Conservation (phyloP, 2,797 vertebrate species). For the Argya squamiceps region DNA sequence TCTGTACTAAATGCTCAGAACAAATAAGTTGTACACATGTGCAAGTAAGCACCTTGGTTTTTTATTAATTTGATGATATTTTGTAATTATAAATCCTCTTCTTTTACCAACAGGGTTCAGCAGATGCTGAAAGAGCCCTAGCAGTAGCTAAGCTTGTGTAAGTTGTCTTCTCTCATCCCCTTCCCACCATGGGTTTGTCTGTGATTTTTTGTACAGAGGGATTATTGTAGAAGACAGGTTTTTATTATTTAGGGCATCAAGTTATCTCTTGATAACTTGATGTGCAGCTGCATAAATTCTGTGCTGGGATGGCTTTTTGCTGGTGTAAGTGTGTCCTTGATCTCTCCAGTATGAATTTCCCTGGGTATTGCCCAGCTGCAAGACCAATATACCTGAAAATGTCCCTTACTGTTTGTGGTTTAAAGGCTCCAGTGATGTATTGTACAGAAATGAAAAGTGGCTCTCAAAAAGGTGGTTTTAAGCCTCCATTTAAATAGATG, state of each 20-base stretch:
- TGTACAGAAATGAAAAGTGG: not conserved
- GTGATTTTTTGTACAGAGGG: not conserved
- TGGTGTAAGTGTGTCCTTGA: not conserved
- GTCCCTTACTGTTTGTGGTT: not conserved
- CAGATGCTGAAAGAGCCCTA: slow-evolving; percentile 90
- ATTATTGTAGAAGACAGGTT: not conserved
- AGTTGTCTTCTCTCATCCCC: slow-evolving; percentile 57
- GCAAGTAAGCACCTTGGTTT: not conserved
- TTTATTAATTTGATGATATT: not conserved
- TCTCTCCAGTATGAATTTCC: not conserved
- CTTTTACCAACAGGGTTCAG: slow-evolving; percentile 84
- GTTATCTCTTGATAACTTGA: not conserved
- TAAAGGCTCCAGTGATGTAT: not conserved
- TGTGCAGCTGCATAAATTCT: not conserved
- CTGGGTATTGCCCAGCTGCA: not conserved
- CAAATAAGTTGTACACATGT: not conserved
- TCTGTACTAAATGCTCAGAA: not conserved
- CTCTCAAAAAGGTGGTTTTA: not conserved
- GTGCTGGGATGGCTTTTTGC: not conserved
- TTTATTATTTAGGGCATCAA: not conserved
- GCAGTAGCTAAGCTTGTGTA: slow-evolving; percentile 91
- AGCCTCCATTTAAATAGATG: not conserved
- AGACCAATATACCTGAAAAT: not conserved
- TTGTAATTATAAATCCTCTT: not conserved
- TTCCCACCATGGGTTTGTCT: not conserved